Conservation (phyloP, 1,140 invertebrate species). For the Brachionus manjavacas region DNA sequence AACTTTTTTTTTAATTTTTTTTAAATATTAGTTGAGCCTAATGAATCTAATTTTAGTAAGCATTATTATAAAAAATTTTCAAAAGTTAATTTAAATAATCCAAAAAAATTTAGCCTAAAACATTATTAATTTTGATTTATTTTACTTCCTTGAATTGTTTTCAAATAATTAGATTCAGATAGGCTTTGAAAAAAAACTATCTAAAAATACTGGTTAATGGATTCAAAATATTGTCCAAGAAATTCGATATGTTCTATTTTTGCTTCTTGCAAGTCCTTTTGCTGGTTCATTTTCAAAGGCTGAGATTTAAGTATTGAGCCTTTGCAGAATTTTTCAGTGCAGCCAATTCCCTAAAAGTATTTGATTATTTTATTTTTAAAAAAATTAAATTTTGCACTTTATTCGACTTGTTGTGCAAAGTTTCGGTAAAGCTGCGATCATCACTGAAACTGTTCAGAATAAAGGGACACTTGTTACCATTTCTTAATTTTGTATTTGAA, state of each 20-base stretch:
- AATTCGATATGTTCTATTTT: constrained; percentile 75
- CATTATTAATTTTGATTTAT: neutral
- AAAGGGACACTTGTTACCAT: neutral
- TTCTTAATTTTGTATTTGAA: no score
- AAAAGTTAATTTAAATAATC: no score
- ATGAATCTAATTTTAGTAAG: constrained; percentile 41
- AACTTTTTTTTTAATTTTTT: neutral
- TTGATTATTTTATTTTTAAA: neutral
- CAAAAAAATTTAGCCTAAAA: no score
- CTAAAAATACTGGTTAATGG: constrained; percentile 62
- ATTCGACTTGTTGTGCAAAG: neutral
- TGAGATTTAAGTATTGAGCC: neutral
- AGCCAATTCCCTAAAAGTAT: neutral
- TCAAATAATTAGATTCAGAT: neutral
- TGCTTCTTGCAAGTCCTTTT: constrained; percentile 60
- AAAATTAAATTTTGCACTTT: neutral
- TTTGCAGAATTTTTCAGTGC: neutral
- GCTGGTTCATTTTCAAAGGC: neutral
- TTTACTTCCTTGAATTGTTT: neutral
- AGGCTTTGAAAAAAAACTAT: neutral
- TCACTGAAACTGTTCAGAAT: neutral
- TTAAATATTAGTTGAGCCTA: no score
- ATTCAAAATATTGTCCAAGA: constrained; percentile 77
- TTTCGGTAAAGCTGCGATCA: neutral
- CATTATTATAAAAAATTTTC: no score